Evolutionary conservation across 1,140 invertebrate species (phyloP).

Genomic region (Protaetia brevitarsis): DNA sequence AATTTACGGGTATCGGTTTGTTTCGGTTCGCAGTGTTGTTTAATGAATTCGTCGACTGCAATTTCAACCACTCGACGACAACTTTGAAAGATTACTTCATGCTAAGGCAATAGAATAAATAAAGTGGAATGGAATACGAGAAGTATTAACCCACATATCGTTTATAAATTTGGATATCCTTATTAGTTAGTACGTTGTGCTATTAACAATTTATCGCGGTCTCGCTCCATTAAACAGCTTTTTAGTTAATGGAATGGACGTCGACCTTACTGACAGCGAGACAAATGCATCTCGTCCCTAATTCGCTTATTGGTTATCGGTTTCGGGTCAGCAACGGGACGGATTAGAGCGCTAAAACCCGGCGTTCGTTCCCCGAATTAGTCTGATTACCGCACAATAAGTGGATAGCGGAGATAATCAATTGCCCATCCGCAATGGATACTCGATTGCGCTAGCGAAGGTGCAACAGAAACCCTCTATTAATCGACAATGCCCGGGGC

Average conservation of each 20-base stretch:
- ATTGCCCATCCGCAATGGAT: not conserved
- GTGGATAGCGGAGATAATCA: not conserved
- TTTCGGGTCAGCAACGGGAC: not conserved
- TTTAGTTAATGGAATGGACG: too few species aligned
- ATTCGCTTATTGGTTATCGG: conserved; percentile 12
- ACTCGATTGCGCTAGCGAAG: not conserved
- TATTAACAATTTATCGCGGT: too few species aligned
- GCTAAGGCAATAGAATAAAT: too few species aligned
- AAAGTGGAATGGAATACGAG: too few species aligned
- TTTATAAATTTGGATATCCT: too few species aligned
- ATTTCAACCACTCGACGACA: too few species aligned
- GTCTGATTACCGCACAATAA: conserved; percentile 8
- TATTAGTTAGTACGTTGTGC: too few species aligned
- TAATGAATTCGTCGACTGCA: conserved; percentile 24
- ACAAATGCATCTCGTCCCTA: not conserved
- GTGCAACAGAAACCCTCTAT: conserved; percentile 31
- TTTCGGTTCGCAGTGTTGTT: conserved; percentile 16
- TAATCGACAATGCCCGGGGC: conserved; percentile 34
- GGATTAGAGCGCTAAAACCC: not conserved
- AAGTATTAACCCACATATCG: too few species aligned
- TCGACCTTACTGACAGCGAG: not conserved
- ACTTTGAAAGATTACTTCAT: too few species aligned
- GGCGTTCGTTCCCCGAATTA: not conserved
- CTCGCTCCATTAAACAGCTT: too few species aligned
- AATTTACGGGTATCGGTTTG: conserved; percentile 27